Evolutionary conservation across 2,113 vertebrate species (phyloP).

Genomic region (Ophthalmolycus amberensis): DNA sequence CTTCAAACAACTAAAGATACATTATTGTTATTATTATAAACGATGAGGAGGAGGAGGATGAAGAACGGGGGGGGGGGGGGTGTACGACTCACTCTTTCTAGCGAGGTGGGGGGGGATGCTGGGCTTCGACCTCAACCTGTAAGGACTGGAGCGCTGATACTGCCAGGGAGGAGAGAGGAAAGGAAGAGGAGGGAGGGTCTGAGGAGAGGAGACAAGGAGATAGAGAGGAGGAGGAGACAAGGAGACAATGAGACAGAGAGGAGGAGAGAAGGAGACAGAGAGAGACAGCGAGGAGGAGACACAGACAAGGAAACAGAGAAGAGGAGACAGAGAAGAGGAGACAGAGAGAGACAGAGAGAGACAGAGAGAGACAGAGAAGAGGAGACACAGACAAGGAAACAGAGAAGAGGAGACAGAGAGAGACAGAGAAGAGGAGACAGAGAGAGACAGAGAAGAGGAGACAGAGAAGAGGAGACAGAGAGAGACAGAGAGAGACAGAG

Average conservation of each 20-base stretch:
- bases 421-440: neutral
- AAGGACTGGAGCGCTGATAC: constrained; percentile 80
- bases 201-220: constrained; percentile 24
- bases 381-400: neutral
- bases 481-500: too few species aligned
- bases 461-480: too few species aligned
- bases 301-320: neutral
- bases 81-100: constrained; percentile 68
- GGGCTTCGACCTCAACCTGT: constrained; percentile 63
- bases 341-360: too few species aligned
- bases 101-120: constrained; percentile 70
- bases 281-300: neutral
- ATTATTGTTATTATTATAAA: too few species aligned
- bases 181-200: constrained; percentile 63
- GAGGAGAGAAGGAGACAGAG: constrained; percentile 10
- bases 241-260: too few species aligned
- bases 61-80: neutral
- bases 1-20: too few species aligned
- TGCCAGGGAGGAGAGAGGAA: constrained; percentile 80
- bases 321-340: neutral
- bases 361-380: neutral
- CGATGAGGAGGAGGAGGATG: neutral
- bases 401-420: neutral
- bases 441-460: too few species aligned
- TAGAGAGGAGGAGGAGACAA: neutral